These are phyloP conservation scores for Oasisia sp. DNA, from an alignment of 2,888 invertebrate genomes.

Conservation along the genomic window DNA sequence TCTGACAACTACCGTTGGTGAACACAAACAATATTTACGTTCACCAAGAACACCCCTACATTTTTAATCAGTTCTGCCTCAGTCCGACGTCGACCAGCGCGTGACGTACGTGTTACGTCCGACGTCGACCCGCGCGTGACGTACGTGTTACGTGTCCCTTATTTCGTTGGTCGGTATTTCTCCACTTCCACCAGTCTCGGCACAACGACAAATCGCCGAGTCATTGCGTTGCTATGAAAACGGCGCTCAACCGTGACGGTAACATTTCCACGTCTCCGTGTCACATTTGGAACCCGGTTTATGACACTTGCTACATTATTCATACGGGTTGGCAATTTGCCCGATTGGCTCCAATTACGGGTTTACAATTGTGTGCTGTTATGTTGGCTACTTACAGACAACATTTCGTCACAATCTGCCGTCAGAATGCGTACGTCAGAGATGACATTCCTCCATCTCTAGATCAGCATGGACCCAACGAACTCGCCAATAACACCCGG, in stretches of 20 bases:
- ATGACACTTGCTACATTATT: background rate
- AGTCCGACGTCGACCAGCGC: too few species aligned
- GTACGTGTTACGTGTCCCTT: background rate
- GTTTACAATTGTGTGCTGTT: background rate
- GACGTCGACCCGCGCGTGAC: too few species aligned
- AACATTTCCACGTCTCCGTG: background rate
- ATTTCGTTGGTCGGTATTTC: background rate
- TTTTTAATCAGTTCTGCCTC: too few species aligned
- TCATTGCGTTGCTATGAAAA: background rate
- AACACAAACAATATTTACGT: too few species aligned
- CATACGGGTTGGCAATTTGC: background rate
- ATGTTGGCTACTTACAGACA: background rate
- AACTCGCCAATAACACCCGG: too few species aligned
- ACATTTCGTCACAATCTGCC: background rate
- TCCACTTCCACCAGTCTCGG: background rate
- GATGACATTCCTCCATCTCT: too few species aligned
- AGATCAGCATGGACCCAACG: too few species aligned
- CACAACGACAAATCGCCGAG: background rate
- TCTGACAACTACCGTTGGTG: too few species aligned
- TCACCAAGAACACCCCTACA: too few species aligned
- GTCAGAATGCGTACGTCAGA: too few species aligned
- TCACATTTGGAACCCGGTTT: background rate
- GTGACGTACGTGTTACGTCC: too few species aligned
- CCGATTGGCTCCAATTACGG: background rate
- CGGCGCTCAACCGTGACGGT: background rate